Base-by-base conservation (phyloP, 1,140 invertebrate genomes). In the Drosophila santomea region DNA sequence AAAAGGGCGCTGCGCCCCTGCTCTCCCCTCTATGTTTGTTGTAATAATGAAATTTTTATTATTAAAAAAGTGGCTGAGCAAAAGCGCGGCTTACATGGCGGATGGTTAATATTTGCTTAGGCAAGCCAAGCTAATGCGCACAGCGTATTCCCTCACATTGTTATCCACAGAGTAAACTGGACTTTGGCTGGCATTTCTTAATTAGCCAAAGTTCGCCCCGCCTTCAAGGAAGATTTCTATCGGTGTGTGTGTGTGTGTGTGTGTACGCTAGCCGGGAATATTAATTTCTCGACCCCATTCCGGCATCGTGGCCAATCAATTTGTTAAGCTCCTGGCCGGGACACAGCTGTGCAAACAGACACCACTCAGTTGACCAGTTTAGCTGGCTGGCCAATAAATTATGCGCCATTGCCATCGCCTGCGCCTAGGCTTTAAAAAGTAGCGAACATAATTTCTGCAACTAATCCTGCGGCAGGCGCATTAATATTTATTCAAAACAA, bases 401-500 rank as follows among this genome's bases (percentile, higher is more conserved):
- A 88, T 79, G 68, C 63, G 55, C 56, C 75, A 74, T 48, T 48
- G 74, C 73, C 78, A 74, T 48, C 52, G 74, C 73, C 72, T 58
- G 60, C 56, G 73, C 41, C 35, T 54, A 41, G 81, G 80, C 83
- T 82, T 86, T 82, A 63, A 64, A 69, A 45, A 58, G 36, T 36
- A 59, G n/a, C 67, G 71, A 85, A 88, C 83, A 86, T 86, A 82
- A 86, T 86, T 85, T 86, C 69, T 88, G 83, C 83, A 78, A 84
- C 78, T 86, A 86, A 86, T 82, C 82, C 82, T 60, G 83, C 78
- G 83, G 79, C 79, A 59, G 64, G 55, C 75, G 61, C 69, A 88
- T 88, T 86, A 82, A 86, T 86, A 88, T 88, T 71, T 86, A 88
- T 86, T 72, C 74, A 86, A 88, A 86, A 86, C 76, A 78, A 88